These are phyloP conservation scores for Oconnorella tubifera DNA, from an alignment of 2,888 invertebrate genomes.

Conservation along the genomic window DNA sequence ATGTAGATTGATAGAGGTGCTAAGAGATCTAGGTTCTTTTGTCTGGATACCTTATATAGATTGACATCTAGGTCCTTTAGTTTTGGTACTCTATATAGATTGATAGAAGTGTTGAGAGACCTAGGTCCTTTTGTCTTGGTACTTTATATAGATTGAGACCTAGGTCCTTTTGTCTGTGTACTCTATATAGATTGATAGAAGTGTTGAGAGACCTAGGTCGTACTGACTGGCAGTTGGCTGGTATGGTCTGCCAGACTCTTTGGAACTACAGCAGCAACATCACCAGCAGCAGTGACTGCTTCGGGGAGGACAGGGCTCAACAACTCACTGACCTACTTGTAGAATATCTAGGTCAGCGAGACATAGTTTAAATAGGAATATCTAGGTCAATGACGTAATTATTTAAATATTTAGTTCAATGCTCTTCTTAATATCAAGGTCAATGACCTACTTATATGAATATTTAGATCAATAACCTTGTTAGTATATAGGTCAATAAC, in stretches of 20 bases:
- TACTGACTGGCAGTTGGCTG: conserved; percentile 68
- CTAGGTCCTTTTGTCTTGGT: neutral
- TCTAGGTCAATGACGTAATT: no score
- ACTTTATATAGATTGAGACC: neutral
- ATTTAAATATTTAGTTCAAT: neutral
- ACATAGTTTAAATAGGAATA: conserved; percentile 15
- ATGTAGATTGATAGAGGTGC: no score
- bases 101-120: no score
- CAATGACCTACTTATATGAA: no score
- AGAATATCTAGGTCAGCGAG: conserved; percentile 32
- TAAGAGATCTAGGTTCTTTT: neutral
- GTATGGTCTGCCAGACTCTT: conserved; percentile 71
- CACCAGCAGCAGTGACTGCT: conserved; percentile 46
- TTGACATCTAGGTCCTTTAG: no score
- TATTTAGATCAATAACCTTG: no score
- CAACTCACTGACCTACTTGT: conserved; percentile 43
- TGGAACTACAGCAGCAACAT: conserved; percentile 66
- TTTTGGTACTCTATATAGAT: no score
- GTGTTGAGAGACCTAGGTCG: conserved; percentile 64
- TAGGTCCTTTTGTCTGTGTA: no score
- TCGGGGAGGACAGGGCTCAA: conserved; percentile 48
- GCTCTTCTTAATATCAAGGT: no score
- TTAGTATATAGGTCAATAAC: no score
- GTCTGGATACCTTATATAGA: neutral
- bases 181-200: conserved; percentile 59